A percentile compares a stretch with the other conserved stretches of the same genome.
These are phyloP conservation scores for Pitangus sulphuratus DNA, from an alignment of 2,797 vertebrate genomes.

Conservation along the genomic window DNA sequence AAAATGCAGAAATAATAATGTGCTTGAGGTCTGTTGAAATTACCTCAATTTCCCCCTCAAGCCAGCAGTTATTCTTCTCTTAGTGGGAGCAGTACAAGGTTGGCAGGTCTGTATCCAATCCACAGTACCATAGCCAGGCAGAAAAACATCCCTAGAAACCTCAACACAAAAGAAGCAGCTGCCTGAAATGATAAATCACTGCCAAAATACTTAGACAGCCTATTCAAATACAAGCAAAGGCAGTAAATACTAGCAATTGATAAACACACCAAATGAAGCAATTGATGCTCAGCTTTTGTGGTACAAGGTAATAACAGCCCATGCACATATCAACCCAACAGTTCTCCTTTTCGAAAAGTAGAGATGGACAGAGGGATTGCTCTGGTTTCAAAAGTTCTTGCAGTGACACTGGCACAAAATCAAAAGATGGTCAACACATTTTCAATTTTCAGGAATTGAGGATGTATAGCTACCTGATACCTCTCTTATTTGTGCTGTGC, in stretches of 20 bases:
- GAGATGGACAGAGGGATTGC: not conserved
- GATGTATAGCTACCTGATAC: not conserved
- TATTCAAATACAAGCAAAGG: conserved; percentile 18
- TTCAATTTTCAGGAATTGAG: not conserved
- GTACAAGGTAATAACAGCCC: not conserved
- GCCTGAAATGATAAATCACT: conserved; percentile 57
- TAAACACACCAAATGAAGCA: not conserved
- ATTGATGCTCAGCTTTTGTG: not conserved
- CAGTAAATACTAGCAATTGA: conserved; percentile 41
- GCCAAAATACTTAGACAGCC: conserved; percentile 42
- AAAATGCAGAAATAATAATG: not conserved
- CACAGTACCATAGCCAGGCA: not conserved
- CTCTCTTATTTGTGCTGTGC: not conserved
- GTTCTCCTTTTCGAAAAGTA: not conserved
- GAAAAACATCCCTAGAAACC: conserved; percentile 29
- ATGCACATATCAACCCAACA: not conserved
- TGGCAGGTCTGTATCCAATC: not conserved
- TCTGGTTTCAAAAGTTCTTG: not conserved
- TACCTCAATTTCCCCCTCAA: not conserved
- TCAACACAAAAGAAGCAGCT: conserved; percentile 58
- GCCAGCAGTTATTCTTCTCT: conserved; percentile 6
- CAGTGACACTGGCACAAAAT: not conserved
- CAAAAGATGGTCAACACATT: not conserved
- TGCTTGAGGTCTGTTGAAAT: conserved; percentile 13
- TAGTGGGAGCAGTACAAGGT: not conserved